A percentile compares a stretch with the other conserved stretches of the same genome.
Conservation (phyloP, 2,888 invertebrate species). For the Acholoe squamosa region DNA sequence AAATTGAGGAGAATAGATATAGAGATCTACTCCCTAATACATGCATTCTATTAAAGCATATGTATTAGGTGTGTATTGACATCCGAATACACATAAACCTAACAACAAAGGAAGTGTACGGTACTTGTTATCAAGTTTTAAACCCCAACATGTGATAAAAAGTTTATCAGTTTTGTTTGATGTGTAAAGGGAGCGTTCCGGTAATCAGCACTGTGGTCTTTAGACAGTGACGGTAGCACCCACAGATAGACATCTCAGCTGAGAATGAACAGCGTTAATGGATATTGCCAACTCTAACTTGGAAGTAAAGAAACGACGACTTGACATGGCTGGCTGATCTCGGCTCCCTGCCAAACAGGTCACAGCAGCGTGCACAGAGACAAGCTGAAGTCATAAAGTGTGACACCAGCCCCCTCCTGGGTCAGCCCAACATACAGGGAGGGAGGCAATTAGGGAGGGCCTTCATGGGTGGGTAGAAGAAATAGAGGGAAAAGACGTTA, state of each 20-base stretch:
- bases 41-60: not conserved
- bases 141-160: not conserved
- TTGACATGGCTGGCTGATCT: not conserved
- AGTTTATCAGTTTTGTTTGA: too few relatives aligned
- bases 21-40: too few relatives aligned
- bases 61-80: not conserved
- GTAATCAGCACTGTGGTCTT: not conserved
- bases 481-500: too few relatives aligned
- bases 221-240: not conserved
- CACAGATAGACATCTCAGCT: constrained; percentile 35
- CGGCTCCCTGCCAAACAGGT: constrained; percentile 24
- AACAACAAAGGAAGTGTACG: not conserved
- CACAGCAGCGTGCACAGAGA: too few relatives aligned
- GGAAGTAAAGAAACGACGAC: not conserved
- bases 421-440: not conserved
- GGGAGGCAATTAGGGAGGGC: not conserved
- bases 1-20: too few relatives aligned
- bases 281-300: constrained; percentile 27
- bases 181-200: not conserved
- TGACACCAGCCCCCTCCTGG: too few relatives aligned
- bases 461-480: not conserved
- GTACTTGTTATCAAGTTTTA: not conserved
- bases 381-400: not conserved
- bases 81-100: not conserved
- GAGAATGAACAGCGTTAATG: constrained; percentile 16